phyloP scores from a whole-genome alignment of 2,797 vertebrate species.

The Ataeniobius toweri region DNA sequence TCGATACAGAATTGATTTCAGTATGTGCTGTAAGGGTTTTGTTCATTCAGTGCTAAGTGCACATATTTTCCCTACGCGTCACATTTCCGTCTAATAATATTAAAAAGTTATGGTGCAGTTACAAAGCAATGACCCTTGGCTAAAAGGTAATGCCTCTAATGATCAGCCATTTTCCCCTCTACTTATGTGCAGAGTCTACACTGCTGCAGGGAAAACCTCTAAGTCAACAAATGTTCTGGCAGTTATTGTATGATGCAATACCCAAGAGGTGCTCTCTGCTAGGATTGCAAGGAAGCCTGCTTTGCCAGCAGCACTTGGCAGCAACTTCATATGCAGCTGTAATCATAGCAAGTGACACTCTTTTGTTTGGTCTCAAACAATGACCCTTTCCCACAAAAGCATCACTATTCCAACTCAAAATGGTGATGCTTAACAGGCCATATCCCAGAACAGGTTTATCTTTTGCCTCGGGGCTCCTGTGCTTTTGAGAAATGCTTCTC shows the following conservation, averaged over 20 bases:
- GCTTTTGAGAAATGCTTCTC: neutral
- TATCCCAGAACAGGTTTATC: neutral
- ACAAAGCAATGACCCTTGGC: slow-evolving; percentile 32
- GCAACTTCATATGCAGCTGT: slow-evolving; percentile 38
- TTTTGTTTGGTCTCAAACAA: slow-evolving; percentile 36
- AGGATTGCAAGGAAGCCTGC: slow-evolving; percentile 36
- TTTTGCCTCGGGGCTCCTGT: neutral
- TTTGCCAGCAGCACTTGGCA: slow-evolving; percentile 55
- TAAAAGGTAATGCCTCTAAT: neutral
- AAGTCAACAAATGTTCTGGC: slow-evolving; percentile 51
- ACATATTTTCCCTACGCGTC: slow-evolving; percentile 1
- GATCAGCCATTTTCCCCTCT: slow-evolving; percentile 10
- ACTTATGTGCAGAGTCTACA: neutral
- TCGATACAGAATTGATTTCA: slow-evolving; percentile 26
- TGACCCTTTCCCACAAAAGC: too few species aligned
- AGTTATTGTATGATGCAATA: slow-evolving; percentile 34
- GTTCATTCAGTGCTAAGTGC: neutral
- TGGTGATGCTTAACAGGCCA: neutral
- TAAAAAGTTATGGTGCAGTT: slow-evolving; percentile 17
- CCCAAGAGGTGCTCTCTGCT: slow-evolving; percentile 44
- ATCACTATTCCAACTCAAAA: neutral
- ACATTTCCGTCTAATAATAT: slow-evolving; percentile 21
- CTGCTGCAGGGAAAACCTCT: slow-evolving; percentile 26
- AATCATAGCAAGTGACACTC: slow-evolving; percentile 31
- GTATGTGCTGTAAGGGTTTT: slow-evolving; percentile 13